phyloP scores from a whole-genome alignment of 2,113 vertebrate species.

The Amblyopsis rosae region DNA sequence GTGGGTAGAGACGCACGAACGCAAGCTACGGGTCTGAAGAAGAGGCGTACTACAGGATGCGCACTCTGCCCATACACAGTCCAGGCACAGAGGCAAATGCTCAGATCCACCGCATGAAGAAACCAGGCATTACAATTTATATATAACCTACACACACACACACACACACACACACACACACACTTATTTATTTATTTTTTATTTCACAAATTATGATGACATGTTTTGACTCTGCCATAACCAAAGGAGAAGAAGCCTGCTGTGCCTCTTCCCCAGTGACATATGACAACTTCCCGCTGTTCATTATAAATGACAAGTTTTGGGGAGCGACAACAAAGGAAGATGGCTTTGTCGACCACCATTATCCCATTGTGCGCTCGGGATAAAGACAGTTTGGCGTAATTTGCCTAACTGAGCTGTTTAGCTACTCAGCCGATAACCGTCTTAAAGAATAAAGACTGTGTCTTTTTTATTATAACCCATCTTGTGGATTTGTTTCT shows the following conservation, averaged over 20 bases:
- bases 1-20: not conserved
- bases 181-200: too few relatives aligned
- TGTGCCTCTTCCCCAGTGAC: conserved; percentile 12
- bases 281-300: conserved; percentile 14
- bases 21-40: not conserved
- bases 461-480: conserved; percentile 44
- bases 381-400: conserved; percentile 46
- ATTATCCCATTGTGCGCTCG: conserved; percentile 33
- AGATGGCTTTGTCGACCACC: conserved; percentile 62
- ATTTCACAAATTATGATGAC: conserved; percentile 14
- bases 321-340: conserved; percentile 36
- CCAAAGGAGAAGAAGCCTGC: conserved; percentile 18
- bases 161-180: too few relatives aligned
- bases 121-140: conserved; percentile 2
- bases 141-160: not conserved
- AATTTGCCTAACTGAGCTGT: conserved; percentile 56
- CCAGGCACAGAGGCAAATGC: conserved; percentile 6
- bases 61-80: not conserved
- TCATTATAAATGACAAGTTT: conserved; percentile 46
- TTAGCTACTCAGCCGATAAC: conserved; percentile 51
- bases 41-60: too few relatives aligned
- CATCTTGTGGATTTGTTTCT: conserved; percentile 48
- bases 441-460: conserved; percentile 40
- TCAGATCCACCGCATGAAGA: conserved; percentile 33
- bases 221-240: conserved; percentile 30